These are phyloP conservation scores for Hippopotamyrus pictus DNA, from an alignment of 2,797 vertebrate species.

Conservation along the genomic window DNA sequence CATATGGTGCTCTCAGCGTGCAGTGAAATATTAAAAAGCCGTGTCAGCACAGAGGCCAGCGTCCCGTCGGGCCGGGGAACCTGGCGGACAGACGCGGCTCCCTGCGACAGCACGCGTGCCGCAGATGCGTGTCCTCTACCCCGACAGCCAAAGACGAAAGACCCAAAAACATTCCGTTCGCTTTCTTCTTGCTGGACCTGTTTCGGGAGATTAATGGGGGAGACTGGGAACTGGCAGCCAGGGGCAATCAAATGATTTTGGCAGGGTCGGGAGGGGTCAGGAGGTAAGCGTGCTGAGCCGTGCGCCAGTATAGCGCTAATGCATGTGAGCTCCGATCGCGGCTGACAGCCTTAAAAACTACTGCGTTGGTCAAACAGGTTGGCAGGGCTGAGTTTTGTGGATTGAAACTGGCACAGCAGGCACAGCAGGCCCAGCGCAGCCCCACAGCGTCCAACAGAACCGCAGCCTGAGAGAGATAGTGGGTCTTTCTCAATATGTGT, in stretches of 20 bases:
- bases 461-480: background rate
- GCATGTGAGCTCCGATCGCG: background rate
- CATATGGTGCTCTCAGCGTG: constrained; percentile 41
- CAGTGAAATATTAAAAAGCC: constrained; percentile 34
- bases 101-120: constrained; percentile 23
- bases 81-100: constrained; percentile 23
- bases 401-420: background rate
- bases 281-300: constrained; percentile 5
- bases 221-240: constrained; percentile 2
- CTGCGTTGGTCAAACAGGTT: background rate
- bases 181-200: constrained; percentile 11
- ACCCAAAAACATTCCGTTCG: background rate
- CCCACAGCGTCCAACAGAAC: background rate
- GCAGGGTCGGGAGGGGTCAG: constrained; percentile 18
- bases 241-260: constrained; percentile 24
- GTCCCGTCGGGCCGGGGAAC: constrained; percentile 20
- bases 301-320: background rate
- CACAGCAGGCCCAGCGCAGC: background rate
- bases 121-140: constrained; percentile 24
- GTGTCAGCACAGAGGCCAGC: constrained; percentile 27
- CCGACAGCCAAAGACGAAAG: constrained; percentile 32
- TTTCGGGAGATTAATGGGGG: constrained; percentile 19
- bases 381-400: background rate
- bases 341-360: background rate
- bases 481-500: background rate